Base-by-base conservation (phyloP, 2,113 vertebrate species). In the Monopterus albus region DNA sequence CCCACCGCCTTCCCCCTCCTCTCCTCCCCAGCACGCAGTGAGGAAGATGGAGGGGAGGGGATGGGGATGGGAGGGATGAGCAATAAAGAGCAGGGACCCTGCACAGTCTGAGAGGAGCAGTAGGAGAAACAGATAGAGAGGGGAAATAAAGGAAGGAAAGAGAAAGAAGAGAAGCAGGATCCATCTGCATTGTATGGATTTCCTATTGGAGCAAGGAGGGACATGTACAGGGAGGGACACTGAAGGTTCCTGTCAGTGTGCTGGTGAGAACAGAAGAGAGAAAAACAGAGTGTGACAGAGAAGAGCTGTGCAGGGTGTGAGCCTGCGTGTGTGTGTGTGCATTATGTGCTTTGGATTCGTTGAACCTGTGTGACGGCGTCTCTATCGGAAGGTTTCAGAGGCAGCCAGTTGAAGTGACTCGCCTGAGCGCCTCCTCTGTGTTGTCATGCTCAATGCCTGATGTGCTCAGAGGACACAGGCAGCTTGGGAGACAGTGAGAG, bases 81-180 rank as follows among this genome's bases (percentile, higher is more conserved):
- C 82, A 73, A 85, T 90, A 90, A 88, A 87, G 77, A 88, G 75
- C 82, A 72, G 76, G 70, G 78, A 89, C 80, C 68, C 72, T 79
- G 79, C 58, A 78, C 75, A 74, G 55, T 81, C 77, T 78, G 83
- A 87, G 73, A 80, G 78, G 74, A 73, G 80, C 67, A 78, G 77
- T 36, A 56, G 65, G 55, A 58, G 59, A 61, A 33, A 35, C n/a
- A 64, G 42, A 53, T 25, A 65, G 59, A 47, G 29, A 26, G 21
- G 8, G 8, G 29, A 51, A 72, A 51, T 42, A 71, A 61, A 65
- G 23, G 28, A 47, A 56, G 23, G 53, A 46, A 7, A 53, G 3
- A 47, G 25, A 68, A 38, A 33, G 47, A 55, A 5, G 50, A 21
- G 51, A 55, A 75, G 73, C 67, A 57, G 82, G 60, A 66, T 82